Evolutionary conservation across 1,140 invertebrate genomes (phyloP).

Genomic region (Mya arenaria): DNA sequence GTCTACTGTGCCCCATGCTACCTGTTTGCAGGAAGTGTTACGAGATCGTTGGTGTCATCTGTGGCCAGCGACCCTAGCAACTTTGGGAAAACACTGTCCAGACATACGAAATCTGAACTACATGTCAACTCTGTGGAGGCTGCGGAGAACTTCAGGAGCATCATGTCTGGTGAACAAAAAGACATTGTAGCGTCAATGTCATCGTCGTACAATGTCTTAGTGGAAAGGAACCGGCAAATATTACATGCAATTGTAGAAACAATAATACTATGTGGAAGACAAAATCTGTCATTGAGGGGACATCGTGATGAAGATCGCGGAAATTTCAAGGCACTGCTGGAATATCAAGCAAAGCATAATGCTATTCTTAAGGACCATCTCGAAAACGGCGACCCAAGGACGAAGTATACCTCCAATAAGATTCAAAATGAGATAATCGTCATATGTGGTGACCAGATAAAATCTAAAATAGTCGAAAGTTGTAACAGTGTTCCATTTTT

Average conservation of each 20-base stretch:
- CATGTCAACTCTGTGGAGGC: background rate
- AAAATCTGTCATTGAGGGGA: background rate
- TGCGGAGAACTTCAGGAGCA: background rate
- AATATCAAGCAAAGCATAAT: background rate
- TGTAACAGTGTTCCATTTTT: background rate
- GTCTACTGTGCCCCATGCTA: too few relatives aligned
- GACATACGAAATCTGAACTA: background rate
- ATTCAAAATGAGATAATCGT: slow-evolving; percentile 2
- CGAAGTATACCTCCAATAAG: background rate
- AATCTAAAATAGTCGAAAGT: background rate
- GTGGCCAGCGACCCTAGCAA: background rate
- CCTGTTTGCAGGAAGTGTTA: too few relatives aligned
- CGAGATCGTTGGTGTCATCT: background rate
- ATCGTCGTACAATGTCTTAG: background rate
- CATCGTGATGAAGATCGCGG: background rate
- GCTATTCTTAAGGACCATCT: background rate
- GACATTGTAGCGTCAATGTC: background rate
- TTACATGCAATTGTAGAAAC: background rate
- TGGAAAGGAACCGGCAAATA: slow-evolving; percentile 4
- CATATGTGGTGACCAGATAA: slow-evolving; percentile 2
- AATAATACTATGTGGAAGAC: too few relatives aligned
- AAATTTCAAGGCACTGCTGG: background rate
- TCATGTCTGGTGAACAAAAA: background rate
- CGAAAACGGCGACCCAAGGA: background rate
- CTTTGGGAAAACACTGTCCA: background rate